phyloP scores from a whole-genome alignment of 2,113 vertebrate species.

The Micromys minutus region DNA sequence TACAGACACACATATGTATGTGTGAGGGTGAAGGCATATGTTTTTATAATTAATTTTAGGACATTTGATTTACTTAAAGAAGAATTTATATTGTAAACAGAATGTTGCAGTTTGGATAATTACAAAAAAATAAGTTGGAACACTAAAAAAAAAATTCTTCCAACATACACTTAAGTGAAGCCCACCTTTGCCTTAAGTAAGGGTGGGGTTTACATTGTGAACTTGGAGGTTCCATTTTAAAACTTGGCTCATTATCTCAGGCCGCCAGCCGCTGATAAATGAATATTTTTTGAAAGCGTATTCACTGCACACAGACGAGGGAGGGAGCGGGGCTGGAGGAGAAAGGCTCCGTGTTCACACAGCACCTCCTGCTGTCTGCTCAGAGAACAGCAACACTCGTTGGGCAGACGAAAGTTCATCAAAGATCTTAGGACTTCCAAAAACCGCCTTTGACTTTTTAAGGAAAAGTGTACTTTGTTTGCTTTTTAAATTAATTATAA shows the following conservation, averaged over 20 bases:
- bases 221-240: conserved; percentile 28
- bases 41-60: not conserved
- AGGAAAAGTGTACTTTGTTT: conserved; percentile 46
- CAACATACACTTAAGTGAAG: conserved; percentile 5
- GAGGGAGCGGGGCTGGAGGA: not conserved
- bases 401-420: conserved; percentile 57
- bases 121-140: conserved; percentile 16
- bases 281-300: conserved; percentile 68
- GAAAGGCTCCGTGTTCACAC: conserved; percentile 81
- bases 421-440: conserved; percentile 34
- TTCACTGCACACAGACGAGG: conserved; percentile 43
- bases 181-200: not conserved
- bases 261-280: conserved; percentile 70
- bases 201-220: conserved; percentile 42
- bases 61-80: conserved; percentile 37
- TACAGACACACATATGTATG: not conserved
- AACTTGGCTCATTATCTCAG: conserved; percentile 62
- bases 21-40: not conserved
- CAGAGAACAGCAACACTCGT: conserved; percentile 68
- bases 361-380: conserved; percentile 87
- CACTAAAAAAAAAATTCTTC: conserved; percentile 9
- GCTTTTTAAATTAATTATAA: conserved; percentile 35
- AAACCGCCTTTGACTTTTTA: conserved; percentile 46
- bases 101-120: conserved; percentile 40
- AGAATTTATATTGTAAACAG: conserved; percentile 37